Base-by-base conservation (phyloP, 2,113 vertebrate genomes). In the Sitta europaea region DNA sequence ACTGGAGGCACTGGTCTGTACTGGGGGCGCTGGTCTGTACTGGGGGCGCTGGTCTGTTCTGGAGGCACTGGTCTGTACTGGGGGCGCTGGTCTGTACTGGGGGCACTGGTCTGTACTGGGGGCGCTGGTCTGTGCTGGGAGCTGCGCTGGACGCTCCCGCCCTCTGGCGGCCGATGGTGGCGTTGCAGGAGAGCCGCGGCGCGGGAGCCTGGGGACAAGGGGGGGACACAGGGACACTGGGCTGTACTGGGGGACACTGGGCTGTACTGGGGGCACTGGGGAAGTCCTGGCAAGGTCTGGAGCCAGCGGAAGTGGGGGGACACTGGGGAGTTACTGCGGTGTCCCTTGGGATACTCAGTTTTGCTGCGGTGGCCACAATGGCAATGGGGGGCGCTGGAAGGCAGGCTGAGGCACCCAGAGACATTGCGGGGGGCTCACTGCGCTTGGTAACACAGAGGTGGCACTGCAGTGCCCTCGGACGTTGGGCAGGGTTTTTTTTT, bases 381-480 rank as follows among this genome's bases (percentile, higher is more conserved):
- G 33, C 38, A 16, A 1, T 17, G 22, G 6, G 3, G 14, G 27
- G 7, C 3, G 0, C 25, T 22, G 40, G 53, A n/a, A 14, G 24
- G 33, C 53, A 28, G 31, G 4, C 5, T 7, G 47, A 40, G 47
- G 63, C 18, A 24, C 14, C 5, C 35, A n/a, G 57, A 14, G 42
- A 21, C 36, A 25, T 2, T 51, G 4, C 4, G 2, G 27, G 28
- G 7, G 11, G 14, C 51, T 62, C 38, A 10, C 29, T 35, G 29
- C 1, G 0, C 5, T 1, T 54, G 50, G n/a, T 21, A 17, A 14
- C 66, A 38, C 9, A 5, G 23, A 24, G 27, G 8, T 35, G 59
- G 18, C 27, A 65, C 17, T 43, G 63, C 21, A 12, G 28, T 55
- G 48, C 2, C 4, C 27, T 15, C 27, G 36, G 67, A 27, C 0